phyloP scores from a whole-genome alignment of 2,797 vertebrate species.

The Mycteria americana region DNA sequence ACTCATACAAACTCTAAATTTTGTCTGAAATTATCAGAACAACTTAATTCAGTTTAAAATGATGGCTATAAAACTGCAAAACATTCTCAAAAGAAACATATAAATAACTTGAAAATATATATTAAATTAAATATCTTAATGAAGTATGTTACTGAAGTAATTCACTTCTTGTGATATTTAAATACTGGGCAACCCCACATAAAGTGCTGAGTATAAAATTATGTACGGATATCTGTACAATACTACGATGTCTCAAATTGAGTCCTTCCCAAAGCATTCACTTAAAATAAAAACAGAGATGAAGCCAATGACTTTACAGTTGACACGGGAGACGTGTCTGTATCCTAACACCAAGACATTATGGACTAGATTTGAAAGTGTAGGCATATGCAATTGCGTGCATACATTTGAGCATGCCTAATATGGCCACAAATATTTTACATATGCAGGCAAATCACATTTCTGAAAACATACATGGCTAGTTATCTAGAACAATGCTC shows the following conservation, averaged over 20 bases:
- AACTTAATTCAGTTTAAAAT: not conserved
- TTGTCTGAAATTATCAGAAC: not conserved
- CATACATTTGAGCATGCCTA: not conserved
- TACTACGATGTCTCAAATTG: not conserved
- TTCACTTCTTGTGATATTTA: not conserved
- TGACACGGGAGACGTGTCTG: not conserved
- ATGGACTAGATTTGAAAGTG: not conserved
- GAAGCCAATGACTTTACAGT: not conserved
- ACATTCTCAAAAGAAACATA: not conserved
- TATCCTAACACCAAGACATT: not conserved
- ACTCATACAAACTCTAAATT: not conserved
- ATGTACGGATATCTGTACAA: not conserved
- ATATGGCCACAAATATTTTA: conserved; percentile 38
- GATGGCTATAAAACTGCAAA: not conserved
- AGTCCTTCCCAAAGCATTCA: not conserved
- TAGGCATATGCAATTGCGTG: not conserved
- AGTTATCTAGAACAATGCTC: not conserved
- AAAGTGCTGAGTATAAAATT: not conserved
- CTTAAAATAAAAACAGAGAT: not conserved
- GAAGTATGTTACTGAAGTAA: not conserved
- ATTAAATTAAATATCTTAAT: not conserved
- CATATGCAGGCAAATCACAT: not conserved
- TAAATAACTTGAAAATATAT: not conserved
- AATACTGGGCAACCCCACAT: not conserved
- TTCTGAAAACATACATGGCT: not conserved